phyloP scores from a whole-genome alignment of 1,140 invertebrate species.

The Trichonephila clavata region DNA sequence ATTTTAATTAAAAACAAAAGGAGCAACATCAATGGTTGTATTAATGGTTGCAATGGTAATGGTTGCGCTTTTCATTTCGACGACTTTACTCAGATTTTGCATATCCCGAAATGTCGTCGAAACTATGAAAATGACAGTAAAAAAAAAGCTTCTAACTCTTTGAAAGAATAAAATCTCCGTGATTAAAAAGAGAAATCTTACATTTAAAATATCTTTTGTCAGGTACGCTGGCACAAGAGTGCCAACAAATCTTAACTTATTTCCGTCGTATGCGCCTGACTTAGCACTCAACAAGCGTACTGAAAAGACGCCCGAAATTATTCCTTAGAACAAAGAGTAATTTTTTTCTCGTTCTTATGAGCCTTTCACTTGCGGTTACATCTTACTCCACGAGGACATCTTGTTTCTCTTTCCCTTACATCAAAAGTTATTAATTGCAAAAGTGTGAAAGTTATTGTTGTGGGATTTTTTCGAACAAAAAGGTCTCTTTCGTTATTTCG shows the following conservation, averaged over 20 bases:
- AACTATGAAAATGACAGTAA: not conserved
- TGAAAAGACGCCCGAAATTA: conserved; percentile 13
- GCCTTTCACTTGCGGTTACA: not conserved
- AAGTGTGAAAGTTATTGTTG: conserved; percentile 50
- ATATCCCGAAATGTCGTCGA: not conserved
- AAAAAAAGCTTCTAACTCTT: not conserved
- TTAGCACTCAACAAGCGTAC: conserved; percentile 37
- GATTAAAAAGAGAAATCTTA: not conserved
- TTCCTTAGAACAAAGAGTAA: not conserved
- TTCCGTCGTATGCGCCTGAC: not conserved
- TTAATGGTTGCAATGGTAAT: too few species aligned
- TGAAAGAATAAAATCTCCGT: not conserved
- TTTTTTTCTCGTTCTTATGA: not conserved
- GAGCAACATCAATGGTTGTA: too few species aligned
- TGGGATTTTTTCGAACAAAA: conserved; percentile 6
- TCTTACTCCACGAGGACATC: not conserved
- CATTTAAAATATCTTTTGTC: conserved; percentile 14
- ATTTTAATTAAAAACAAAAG: too few species aligned
- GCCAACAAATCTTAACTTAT: conserved; percentile 25
- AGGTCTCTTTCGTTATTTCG: not conserved
- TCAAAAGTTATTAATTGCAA: conserved; percentile 55
- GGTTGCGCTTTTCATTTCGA: too few species aligned
- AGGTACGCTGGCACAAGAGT: not conserved
- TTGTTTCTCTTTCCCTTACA: conserved; percentile 28
- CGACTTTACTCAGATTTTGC: too few species aligned